Base-by-base conservation (phyloP, 1,140 invertebrate genomes). In the Metopolophium dirhodum region DNA sequence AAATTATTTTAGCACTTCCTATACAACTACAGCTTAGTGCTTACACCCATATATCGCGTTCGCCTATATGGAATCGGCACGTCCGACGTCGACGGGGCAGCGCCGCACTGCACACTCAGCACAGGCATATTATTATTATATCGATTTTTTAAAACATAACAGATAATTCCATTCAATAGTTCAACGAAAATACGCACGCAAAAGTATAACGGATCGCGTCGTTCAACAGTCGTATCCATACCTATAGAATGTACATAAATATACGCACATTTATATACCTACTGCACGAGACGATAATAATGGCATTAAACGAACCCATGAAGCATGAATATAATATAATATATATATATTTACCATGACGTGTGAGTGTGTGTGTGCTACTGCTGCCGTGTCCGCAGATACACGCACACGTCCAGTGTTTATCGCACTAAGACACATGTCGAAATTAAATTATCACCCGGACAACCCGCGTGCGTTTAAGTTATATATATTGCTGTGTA, bases 81-180 rank as follows among this genome's bases (percentile, higher is more conserved):
- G 26, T 61, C 26, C 8, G 26, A 30, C 26, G 26, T 61, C 9
- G 26, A n/a, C 11, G 30, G 30, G 30, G 61, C 30, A n/a, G 61
- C 30, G 2, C 51, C 0, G 51, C 51, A 54, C 20, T 30, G 26
- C 26, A 11, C 11, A 68, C 26, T 68, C 3, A 14, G 61, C 6
- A 30, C 11, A n/a, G 2, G 35, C 7, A 83, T 41, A 83, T 9
- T 37, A 83, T 41, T 83, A 37, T 83, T 23, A 4, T 37, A 37
- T 83, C 22, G 82, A 83, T 83, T 35, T 90, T 68, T 90, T 47
- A 77, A n/a, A n/a, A 68, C 26, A 47, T n/a, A 57, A 41, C 57
- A 85, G 37, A 90, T 90, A 47, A 90, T 90, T 77, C 57, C 89
- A 90, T 90, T 77, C 89, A 90, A 90, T 90, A 90, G 89, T 90